phyloP scores from a whole-genome alignment of 2,888 invertebrate species.

The Lasioglossum malachurum region DNA sequence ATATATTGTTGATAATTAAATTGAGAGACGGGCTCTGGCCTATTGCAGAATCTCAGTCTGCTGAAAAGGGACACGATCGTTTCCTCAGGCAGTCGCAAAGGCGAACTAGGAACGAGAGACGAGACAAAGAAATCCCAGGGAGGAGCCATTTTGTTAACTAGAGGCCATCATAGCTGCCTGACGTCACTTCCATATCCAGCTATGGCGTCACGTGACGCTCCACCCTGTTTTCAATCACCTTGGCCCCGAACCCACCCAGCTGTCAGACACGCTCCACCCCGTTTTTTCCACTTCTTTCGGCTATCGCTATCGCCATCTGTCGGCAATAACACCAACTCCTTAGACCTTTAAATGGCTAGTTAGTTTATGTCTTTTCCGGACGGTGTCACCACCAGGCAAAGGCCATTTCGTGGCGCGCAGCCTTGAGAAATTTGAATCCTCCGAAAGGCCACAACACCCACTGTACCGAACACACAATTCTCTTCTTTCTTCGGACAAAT shows the following conservation, averaged over 20 bases:
- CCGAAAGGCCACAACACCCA: not conserved
- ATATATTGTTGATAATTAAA: not conserved
- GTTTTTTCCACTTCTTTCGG: constrained; percentile 81
- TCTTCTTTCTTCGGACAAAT: not conserved
- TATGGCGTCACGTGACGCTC: constrained; percentile 86
- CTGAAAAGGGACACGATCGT: not conserved
- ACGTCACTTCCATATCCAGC: constrained; percentile 83
- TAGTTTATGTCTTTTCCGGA: constrained; percentile 80
- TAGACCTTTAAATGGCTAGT: constrained; percentile 77
- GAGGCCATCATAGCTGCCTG: constrained; percentile 87
- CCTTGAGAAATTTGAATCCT: not conserved
- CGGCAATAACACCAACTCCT: constrained; percentile 76
- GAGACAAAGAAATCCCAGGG: constrained; percentile 75
- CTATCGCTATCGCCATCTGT: constrained; percentile 84
- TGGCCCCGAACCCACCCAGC: constrained; percentile 85
- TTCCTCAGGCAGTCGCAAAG: not conserved
- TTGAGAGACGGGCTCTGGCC: not conserved
- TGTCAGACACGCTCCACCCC: constrained; percentile 85
- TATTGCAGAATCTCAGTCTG: not conserved
- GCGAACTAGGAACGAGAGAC: constrained; percentile 61
- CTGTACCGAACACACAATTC: not conserved
- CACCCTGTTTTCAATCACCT: constrained; percentile 88
- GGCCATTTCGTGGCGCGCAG: not conserved
- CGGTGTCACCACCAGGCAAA: constrained; percentile 81
- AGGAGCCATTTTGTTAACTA: constrained; percentile 87